Base-by-base conservation (phyloP, 2,113 vertebrate species). In the Carassius gibelio region DNA sequence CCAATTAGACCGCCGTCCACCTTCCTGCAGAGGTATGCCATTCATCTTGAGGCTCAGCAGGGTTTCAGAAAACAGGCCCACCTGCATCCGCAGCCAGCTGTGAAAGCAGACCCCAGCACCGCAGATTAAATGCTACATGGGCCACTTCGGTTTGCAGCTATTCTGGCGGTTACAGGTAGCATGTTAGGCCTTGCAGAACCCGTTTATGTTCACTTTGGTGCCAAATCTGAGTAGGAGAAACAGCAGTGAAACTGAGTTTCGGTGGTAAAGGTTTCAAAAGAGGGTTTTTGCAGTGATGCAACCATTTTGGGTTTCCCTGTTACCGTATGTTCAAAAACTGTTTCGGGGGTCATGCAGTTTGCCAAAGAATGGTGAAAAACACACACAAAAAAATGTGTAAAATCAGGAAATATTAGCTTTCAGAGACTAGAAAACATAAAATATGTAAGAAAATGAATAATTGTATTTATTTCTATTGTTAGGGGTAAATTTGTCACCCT, bases 31-130 rank as follows among this genome's bases (percentile, higher is more conserved):
- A 78, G 75, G 86, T 77, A 68, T 74, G 57, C 77, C 83, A 88
- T 89, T 88, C 75, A 85, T 86, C 86, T 87, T 72, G 61, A 57
- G 83, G 57, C 78, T 75, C 84, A 23, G 26, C 87, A 9, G 87
- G 84, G 84, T 79, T 87, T 86, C 81, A 88, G 81, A 68, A 84
- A 45, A 61, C 36, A 30, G 80, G 79, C 71, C 87, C 87, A 88
- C 85, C 87, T 88, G 85, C 68, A 72, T 55, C 83, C 52, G 2
- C 48, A 36, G 62, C 85, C 89, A 90, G 88, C 89, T 90, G 89
- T 87, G 69, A 89, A 87, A 85, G 85, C 26, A 26, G 26, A 26
- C 26, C 26, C 26, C 26, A 26, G 26, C 88, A 90, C 74, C 14
- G 62, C 26, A 45, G 69, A 42, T 61, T 26, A 45, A 83, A 62